phyloP scores from a whole-genome alignment of 2,113 vertebrate genomes.

The Sapayoa aenigma region DNA sequence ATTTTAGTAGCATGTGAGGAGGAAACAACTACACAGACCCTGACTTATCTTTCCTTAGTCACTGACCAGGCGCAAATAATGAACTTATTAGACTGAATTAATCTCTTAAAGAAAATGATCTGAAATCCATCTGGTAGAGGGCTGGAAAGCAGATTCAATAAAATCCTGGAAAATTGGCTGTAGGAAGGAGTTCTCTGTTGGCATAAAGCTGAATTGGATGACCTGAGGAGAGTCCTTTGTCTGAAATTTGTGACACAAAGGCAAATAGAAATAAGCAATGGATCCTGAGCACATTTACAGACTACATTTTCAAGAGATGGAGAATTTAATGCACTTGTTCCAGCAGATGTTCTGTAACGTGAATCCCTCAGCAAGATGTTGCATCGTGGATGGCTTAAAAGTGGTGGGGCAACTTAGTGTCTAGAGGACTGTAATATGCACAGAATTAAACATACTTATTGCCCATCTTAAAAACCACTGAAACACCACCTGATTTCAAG shows the following conservation, averaged over 20 bases:
- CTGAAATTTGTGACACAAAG: neutral
- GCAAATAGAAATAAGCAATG: neutral
- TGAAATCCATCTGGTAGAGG: slow-evolving; percentile 23
- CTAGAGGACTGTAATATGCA: rapidly evolving
- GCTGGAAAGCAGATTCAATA: slow-evolving; percentile 18
- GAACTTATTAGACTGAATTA: slow-evolving; percentile 23
- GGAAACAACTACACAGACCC: neutral
- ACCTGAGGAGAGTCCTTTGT: neutral
- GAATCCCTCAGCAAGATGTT: neutral
- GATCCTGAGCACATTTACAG: neutral
- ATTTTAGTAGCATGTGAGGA: neutral
- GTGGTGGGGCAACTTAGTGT: neutral
- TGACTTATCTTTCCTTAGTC: neutral
- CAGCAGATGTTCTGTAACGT: neutral
- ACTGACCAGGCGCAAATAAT: neutral
- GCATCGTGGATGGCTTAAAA: neutral
- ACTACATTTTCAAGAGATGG: neutral
- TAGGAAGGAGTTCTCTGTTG: slow-evolving; percentile 11
- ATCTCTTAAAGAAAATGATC: slow-evolving; percentile 2
- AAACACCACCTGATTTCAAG: neutral
- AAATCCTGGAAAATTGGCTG: slow-evolving; percentile 10
- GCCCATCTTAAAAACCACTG: neutral
- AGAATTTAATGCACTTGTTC: neutral
- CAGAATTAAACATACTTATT: neutral
- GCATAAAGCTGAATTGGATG: slow-evolving; percentile 15